phyloP scores from a whole-genome alignment of 1,140 invertebrate genomes.

The Drosophila persimilis region DNA sequence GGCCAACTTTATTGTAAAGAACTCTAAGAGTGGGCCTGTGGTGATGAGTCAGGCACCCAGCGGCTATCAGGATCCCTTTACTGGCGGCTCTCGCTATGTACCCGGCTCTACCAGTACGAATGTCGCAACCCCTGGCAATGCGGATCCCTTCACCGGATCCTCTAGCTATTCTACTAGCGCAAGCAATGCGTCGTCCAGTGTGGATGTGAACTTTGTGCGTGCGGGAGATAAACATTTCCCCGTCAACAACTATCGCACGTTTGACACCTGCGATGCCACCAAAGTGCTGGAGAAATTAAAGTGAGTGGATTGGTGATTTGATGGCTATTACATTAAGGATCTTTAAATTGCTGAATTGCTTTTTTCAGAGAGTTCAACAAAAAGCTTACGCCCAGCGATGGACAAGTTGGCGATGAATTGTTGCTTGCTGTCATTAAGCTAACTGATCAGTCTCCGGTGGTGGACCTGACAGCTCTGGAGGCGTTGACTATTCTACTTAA shows the following conservation, averaged over 20 bases:
- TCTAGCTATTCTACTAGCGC: conserved; percentile 84
- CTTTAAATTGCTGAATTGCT: neutral
- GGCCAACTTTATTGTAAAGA: conserved; percentile 97
- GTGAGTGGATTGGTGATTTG: conserved; percentile 24
- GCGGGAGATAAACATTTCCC: conserved; percentile 75
- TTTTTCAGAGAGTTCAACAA: conserved; percentile 89
- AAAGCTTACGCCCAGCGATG: conserved; percentile 84
- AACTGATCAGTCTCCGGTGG: conserved; percentile 81
- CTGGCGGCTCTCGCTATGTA: conserved; percentile 89
- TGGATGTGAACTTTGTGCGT: conserved; percentile 68
- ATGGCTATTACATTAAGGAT: neutral
- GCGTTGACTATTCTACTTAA: conserved; percentile 87
- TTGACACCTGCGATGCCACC: conserved; percentile 83
- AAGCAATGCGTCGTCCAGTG: conserved; percentile 27
- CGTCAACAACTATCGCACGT: conserved; percentile 78
- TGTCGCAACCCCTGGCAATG: conserved; percentile 69
- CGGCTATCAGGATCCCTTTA: conserved; percentile 91
- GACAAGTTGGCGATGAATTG: conserved; percentile 84
- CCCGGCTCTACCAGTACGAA: conserved; percentile 55
- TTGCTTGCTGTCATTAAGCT: conserved; percentile 86
- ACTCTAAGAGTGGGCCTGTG: conserved; percentile 83
- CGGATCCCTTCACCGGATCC: conserved; percentile 88
- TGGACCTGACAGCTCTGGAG: conserved; percentile 84
- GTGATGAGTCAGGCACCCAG: conserved; percentile 20
- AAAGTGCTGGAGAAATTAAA: conserved; percentile 85